Base-by-base conservation (phyloP, 2,888 invertebrate species). In the Heliconius ismenius region DNA sequence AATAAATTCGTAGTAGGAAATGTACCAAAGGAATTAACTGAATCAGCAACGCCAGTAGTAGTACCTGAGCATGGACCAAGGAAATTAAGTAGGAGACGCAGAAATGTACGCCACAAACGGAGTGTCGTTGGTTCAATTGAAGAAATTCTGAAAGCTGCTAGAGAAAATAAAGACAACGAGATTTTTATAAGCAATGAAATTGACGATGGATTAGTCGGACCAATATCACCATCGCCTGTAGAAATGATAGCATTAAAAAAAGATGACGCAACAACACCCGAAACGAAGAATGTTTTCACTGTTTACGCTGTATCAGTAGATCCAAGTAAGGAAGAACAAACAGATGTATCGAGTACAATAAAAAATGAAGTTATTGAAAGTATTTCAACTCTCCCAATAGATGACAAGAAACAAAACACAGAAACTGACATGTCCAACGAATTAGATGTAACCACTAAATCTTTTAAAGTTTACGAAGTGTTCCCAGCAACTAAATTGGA, bases 1-100 rank as follows among this genome's bases (percentile, higher is more conserved):
- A 92, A 90, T 72, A 95, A 96, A 85, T 96, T 96, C 86, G 96
- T 96, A 0, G 96, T 96, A 3, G 96, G 96, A 0, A 96, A 95
- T 82, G 91, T 96, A 1, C 95, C 96, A 0, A 95, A 96, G 84
- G 95, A 96, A 78, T 83, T 95, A 67, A 85, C 88, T 63, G 94
- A 95, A 77, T 90, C 94, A 49, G 94, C 90, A 3, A 95, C 95
- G 2, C 95, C 95, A 0, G 95, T 94, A 7, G 93, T 95, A 9
- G 96, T 96, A 7, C 96, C 96, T 1, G 96, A 96, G 87, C 96
- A 96, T 86, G 96, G 96, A 1, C 96, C 96, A 1, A 90, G 96
- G 83, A 94, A 92, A 77, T 81, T 94, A 24, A 84, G 83, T 73
- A 89, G 91, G 74, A 89, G 85, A 76, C 88, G 81, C 64, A 86